Evolutionary conservation across 2,113 vertebrate genomes (phyloP).

Genomic region (Muntiacus reevesi): DNA sequence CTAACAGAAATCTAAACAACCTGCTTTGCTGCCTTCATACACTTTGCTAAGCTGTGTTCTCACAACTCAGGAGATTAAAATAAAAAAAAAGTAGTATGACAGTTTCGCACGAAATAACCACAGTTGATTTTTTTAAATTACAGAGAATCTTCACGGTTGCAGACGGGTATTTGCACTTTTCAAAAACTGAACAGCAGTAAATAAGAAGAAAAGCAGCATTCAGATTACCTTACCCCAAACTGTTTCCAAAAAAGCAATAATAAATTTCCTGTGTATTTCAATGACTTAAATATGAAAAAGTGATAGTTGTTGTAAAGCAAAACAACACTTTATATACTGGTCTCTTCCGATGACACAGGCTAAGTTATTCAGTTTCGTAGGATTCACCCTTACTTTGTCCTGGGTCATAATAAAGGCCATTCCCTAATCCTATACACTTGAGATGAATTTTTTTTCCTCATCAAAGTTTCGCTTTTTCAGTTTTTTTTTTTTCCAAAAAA

Average conservation of each 20-base stretch:
- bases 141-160: background rate
- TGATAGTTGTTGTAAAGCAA: background rate
- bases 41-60: constrained; percentile 51
- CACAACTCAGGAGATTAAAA: constrained; percentile 61
- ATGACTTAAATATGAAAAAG: background rate
- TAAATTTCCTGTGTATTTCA: background rate
- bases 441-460: background rate
- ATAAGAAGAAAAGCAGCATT: background rate
- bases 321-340: background rate
- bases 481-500: background rate
- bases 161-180: background rate
- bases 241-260: background rate
- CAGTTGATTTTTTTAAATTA: constrained; percentile 52
- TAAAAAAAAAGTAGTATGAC: background rate
- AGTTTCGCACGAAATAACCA: constrained; percentile 43
- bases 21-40: constrained; percentile 54
- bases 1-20: constrained; percentile 66
- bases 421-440: background rate
- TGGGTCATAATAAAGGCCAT: background rate
- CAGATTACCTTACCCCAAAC: background rate
- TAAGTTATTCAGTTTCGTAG: background rate
- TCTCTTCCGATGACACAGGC: background rate
- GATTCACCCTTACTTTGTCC: background rate
- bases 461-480: background rate
- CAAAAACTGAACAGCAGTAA: constrained; percentile 23